phyloP scores from a whole-genome alignment of 92 coral and sea anemone genomes.

The Paragorgia papillata region DNA sequence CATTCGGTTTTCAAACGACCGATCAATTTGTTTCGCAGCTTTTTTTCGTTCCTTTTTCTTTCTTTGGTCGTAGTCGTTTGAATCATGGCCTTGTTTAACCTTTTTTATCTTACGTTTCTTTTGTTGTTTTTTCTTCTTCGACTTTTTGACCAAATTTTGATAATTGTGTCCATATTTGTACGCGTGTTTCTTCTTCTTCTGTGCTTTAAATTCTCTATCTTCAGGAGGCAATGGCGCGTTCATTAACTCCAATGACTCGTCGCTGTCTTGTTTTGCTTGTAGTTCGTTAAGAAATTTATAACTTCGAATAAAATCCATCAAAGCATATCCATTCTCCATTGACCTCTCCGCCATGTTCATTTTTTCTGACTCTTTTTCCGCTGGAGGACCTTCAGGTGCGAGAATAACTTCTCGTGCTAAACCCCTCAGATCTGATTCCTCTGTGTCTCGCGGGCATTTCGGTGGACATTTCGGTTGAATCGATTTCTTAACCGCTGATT shows the following conservation, averaged over 20 bases:
- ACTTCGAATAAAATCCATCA: constrained; percentile 5
- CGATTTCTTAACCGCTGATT: not conserved
- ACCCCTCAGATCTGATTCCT: not conserved
- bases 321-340: not conserved
- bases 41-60: not conserved
- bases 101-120: constrained; percentile 2
- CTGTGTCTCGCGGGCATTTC: not conserved
- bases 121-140: not conserved
- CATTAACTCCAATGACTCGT: not conserved
- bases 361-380: not conserved
- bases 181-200: not conserved
- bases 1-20: not conserved
- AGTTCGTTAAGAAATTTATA: not conserved
- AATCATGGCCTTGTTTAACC: not conserved
- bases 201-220: not conserved
- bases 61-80: not conserved
- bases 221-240: constrained; percentile 4
- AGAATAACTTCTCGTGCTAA: not conserved
- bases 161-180: not conserved
- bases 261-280: not conserved
- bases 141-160: not conserved
- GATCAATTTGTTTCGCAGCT: not conserved
- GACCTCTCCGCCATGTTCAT: not conserved
- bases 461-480: constrained; percentile 18
- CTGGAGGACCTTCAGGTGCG: not conserved